Percentiles rank a stretch among this genome's conserved stretches.
Conservation (phyloP, 2,113 vertebrate species). For the Apteryx owenii region DNA sequence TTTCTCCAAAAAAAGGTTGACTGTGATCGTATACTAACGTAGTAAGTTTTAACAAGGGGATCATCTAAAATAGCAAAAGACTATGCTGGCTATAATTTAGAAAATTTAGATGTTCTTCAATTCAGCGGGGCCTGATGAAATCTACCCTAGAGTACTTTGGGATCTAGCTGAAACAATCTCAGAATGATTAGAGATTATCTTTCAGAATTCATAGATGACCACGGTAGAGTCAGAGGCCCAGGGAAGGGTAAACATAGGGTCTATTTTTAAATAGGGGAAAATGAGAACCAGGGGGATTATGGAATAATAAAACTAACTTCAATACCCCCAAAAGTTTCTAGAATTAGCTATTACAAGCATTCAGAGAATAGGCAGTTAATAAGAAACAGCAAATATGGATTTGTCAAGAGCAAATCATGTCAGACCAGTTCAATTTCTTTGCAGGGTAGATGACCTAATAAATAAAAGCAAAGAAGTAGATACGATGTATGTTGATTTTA, state of each 20-base stretch:
- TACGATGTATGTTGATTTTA: not conserved
- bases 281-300: conserved; percentile 64
- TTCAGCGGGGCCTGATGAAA: conserved; percentile 59
- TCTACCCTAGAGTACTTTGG: conserved; percentile 28
- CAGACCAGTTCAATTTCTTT: not conserved
- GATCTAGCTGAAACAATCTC: conserved; percentile 42
- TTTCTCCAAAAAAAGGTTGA: not conserved
- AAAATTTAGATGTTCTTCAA: conserved; percentile 52
- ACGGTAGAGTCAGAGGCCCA: conserved; percentile 59
- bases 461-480: not conserved
- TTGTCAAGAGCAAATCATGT: conserved; percentile 44
- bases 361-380: conserved; percentile 61
- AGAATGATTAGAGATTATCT: conserved; percentile 52
- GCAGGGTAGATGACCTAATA: not conserved
- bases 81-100: conserved; percentile 17
- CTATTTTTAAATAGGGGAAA: conserved; percentile 58
- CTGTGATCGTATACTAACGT: not conserved
- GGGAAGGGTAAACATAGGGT: conserved; percentile 40
- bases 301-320: conserved; percentile 63
- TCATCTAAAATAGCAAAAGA: conserved; percentile 40
- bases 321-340: conserved; percentile 47
- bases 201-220: conserved; percentile 55
- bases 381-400: conserved; percentile 61
- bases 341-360: conserved; percentile 67
- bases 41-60: conserved; percentile 49